A percentile compares a stretch with the other conserved stretches of the same genome.
Evolutionary conservation across 2,113 vertebrate genomes (phyloP).

Genomic region (Odontophorus gujanensis): DNA sequence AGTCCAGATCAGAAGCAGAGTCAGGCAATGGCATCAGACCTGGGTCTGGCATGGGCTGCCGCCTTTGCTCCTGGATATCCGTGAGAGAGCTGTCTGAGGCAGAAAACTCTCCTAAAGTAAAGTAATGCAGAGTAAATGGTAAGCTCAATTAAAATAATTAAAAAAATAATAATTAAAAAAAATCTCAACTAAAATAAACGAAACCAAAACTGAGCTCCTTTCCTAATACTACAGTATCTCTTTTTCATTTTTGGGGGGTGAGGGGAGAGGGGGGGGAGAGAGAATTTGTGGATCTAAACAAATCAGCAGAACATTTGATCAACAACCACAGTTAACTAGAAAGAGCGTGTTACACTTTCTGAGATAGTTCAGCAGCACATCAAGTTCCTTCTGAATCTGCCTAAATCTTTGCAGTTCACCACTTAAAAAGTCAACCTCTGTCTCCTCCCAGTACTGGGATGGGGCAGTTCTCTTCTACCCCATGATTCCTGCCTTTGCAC

Average conservation of each 20-base stretch:
- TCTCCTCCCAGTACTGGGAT: background rate
- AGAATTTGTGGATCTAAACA: background rate
- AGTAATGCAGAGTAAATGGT: background rate
- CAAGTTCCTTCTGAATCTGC: background rate
- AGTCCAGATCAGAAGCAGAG: slow-evolving; percentile 89
- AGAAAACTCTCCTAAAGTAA: slow-evolving; percentile 88
- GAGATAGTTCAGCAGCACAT: background rate
- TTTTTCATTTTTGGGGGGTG: background rate
- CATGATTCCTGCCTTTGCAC: background rate
- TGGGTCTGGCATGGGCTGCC: slow-evolving; percentile 88
- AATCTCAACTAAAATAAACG: too few relatives aligned
- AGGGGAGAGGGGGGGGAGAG: background rate
- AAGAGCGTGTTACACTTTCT: background rate
- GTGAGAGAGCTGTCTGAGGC: slow-evolving; percentile 91
- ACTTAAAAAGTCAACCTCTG: background rate
- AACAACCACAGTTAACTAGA: background rate
- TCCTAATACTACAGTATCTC: background rate
- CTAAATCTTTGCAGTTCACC: background rate
- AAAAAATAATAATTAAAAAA: too few relatives aligned
- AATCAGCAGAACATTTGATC: background rate
- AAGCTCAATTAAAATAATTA: background rate
- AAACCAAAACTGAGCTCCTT: background rate
- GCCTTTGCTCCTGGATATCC: slow-evolving; percentile 87
- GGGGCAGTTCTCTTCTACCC: background rate
- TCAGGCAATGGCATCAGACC: slow-evolving; percentile 93